phyloP scores from a whole-genome alignment of 2,888 invertebrate species.

The Hololepta plana region DNA sequence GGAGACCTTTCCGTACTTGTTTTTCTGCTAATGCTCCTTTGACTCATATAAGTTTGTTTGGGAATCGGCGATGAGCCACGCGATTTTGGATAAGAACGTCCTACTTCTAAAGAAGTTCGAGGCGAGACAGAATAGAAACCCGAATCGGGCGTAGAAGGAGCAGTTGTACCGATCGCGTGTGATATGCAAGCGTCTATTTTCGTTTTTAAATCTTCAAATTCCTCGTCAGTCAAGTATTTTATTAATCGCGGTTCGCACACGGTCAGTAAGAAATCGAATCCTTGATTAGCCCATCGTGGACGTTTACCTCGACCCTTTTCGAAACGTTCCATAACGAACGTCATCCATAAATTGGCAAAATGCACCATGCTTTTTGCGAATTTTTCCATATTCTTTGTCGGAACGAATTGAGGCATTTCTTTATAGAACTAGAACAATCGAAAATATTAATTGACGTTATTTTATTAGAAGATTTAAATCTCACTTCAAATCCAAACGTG shows the following conservation, averaged over 20 bases:
- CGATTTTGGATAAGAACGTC: constrained; percentile 16
- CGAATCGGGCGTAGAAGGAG: constrained; percentile 24
- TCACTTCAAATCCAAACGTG: constrained; percentile 76
- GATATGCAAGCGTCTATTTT: constrained; percentile 70
- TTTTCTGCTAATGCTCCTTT: constrained; percentile 20
- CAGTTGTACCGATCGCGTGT: constrained; percentile 45
- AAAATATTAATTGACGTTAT: constrained; percentile 3
- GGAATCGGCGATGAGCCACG: constrained; percentile 25
- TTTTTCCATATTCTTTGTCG: constrained; percentile 22
- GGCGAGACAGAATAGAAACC: constrained; percentile 22
- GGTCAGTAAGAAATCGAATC: constrained; percentile 68
- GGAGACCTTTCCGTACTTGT: constrained; percentile 21
- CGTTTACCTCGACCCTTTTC: constrained; percentile 64
- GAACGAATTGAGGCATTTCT: constrained; percentile 48
- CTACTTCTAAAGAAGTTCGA: constrained; percentile 18
- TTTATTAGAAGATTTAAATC: constrained; percentile 5
- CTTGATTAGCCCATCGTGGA: constrained; percentile 80
- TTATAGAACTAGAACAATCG: constrained; percentile 38
- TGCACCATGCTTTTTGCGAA: constrained; percentile 42
- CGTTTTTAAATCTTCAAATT: constrained; percentile 64
- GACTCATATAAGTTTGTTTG: constrained; percentile 23
- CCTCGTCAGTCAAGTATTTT: constrained; percentile 51
- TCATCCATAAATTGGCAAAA: constrained; percentile 77
- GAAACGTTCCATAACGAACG: constrained; percentile 67
- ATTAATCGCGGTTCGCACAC: constrained; percentile 76